Evolutionary conservation across 1,140 invertebrate genomes (phyloP), one percentile per base, ranked within the genome.

Genomic region (Neomicropteryx cornuta): DNA sequence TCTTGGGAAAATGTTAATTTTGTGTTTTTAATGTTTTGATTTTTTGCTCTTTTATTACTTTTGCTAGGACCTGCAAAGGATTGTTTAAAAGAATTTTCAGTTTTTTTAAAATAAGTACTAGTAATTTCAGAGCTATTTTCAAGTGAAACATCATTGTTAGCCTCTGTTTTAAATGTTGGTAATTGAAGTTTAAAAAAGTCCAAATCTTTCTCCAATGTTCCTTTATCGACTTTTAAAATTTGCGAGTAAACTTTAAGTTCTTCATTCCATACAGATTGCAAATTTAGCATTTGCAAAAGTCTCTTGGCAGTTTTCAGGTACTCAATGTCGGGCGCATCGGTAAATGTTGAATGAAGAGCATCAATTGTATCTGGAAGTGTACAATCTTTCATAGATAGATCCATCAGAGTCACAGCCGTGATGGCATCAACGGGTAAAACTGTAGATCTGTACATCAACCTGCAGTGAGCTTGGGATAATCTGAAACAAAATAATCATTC

Each of bases 381-480:
- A 32, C 62, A 65, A 37, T 64, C 64, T 45, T 63, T 62, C 66
- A 67, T 66, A 5, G 66, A 68, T 19, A 68, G 39, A 41, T 68
- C 66, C 27, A 67, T 56, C 3, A 68, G 49, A 3, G 56, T 60
- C 13, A 66, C 53, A n/a, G 62, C 62, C 14, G 53, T 48, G 37
- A 68, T 52, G 11, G 66, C 66, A 42, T 68, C 64, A 47, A 65
- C 50, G 16, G 64, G 50, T 38, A 64, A 42, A 24, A 67, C 65
- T 5, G 49, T 55, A 1, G 50, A 56, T 11, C 64, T 47, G 42
- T 61, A 64, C 66, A 68, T 68, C 2, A 68, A 48, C 10, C 62
- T 55, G 30, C 62, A 64, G 41, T 68, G 66, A 2, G 66, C 66
- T 53, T 66, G 62, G 32, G 66, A 67, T 48, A 68, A 56, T 43